A percentile compares a stretch with the other conserved stretches of the same genome.
Evolutionary conservation across 2,113 vertebrate genomes (phyloP).

Genomic region (Tapirus terrestris): DNA sequence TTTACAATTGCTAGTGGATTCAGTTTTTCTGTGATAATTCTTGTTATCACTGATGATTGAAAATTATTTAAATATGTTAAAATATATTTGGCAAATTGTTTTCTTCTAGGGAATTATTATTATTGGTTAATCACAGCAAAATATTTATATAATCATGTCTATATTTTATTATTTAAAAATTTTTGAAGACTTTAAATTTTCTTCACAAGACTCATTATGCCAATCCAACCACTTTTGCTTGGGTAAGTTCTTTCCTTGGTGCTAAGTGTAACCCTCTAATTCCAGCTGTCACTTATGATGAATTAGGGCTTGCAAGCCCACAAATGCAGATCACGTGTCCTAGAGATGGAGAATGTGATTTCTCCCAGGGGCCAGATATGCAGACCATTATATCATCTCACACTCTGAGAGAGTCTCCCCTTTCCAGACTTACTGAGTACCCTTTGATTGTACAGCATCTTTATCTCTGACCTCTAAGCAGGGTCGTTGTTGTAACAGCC

Average conservation of each 20-base stretch:
- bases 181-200: constrained; percentile 1
- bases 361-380: constrained; percentile 81
- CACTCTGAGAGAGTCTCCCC: constrained; percentile 81
- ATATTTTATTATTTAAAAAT: neutral
- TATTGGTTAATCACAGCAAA: neutral
- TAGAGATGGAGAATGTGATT: constrained; percentile 79
- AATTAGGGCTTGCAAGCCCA: constrained; percentile 70
- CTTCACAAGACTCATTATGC: neutral
- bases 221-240: neutral
- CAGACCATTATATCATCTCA: constrained; percentile 85
- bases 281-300: constrained; percentile 82
- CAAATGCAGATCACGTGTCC: constrained; percentile 83
- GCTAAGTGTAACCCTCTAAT: constrained; percentile 73
- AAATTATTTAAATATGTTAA: constrained; percentile 6
- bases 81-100: neutral
- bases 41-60: neutral
- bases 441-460: constrained; percentile 68
- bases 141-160: neutral
- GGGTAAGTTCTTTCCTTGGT: constrained; percentile 70
- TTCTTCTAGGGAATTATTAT: neutral
- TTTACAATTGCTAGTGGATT: neutral
- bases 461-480: constrained; percentile 79
- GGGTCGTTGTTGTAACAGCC: constrained; percentile 83
- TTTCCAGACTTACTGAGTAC: constrained; percentile 57
- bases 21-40: neutral